phyloP scores from a whole-genome alignment of 1,140 invertebrate species.

The Papilio polytes region DNA sequence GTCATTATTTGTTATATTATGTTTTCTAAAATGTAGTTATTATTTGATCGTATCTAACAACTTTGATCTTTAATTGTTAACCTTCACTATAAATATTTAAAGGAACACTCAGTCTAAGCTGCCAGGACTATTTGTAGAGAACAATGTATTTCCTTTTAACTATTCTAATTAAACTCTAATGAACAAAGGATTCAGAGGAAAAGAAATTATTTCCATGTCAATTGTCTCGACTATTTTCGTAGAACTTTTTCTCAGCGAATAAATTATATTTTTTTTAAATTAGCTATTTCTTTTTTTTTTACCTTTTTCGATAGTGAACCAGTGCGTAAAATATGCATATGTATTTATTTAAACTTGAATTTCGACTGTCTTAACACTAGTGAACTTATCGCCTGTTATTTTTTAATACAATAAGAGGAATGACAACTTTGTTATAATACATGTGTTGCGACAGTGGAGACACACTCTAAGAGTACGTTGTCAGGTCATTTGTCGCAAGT shows the following conservation, averaged over 20 bases:
- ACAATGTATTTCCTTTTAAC: conserved; percentile 3
- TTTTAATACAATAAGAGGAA: neutral
- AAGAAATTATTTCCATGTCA: conserved; percentile 4
- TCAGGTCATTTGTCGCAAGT: conserved; percentile 72
- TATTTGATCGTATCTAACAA: too few species aligned
- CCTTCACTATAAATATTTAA: neutral
- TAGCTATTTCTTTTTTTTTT: too few species aligned
- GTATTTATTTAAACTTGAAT: too few species aligned
- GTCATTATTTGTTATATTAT: too few species aligned
- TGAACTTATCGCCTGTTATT: neutral
- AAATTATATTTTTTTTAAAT: neutral
- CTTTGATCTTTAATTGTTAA: neutral
- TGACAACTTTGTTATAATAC: neutral
- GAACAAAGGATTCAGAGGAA: neutral
- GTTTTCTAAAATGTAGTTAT: too few species aligned
- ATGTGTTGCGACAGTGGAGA: neutral
- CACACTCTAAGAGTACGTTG: conserved; percentile 54
- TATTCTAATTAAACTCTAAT: conserved; percentile 3
- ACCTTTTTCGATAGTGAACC: too few species aligned
- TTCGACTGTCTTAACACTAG: too few species aligned
- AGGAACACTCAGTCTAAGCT: neutral
- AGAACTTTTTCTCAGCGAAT: neutral
- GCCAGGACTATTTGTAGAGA: neutral
- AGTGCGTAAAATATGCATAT: too few species aligned
- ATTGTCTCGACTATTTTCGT: neutral